Percentiles rank a stretch among this genome's conserved stretches.
These are phyloP conservation scores for Bellardia pandia DNA, from an alignment of 2,888 invertebrate species.

Conservation along the genomic window DNA sequence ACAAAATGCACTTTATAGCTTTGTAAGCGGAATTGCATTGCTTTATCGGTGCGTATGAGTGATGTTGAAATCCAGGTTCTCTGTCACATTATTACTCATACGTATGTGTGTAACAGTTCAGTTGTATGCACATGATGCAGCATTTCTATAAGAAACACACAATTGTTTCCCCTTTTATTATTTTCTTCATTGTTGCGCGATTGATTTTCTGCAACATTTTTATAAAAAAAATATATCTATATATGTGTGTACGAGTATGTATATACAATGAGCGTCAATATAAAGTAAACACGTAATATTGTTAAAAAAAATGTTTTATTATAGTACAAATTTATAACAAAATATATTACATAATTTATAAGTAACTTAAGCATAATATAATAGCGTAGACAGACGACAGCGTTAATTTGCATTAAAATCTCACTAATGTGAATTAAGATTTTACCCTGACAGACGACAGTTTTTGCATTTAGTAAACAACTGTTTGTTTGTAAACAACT, in stretches of 20 bases:
- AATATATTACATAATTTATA: no score
- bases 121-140: conserved; percentile 21
- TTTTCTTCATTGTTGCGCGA: conserved; percentile 66
- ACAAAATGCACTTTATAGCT: conserved; percentile 60
- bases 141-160: background rate
- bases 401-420: no score
- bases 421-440: no score
- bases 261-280: no score
- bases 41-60: conserved; percentile 67
- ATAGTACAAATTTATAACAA: no score
- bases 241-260: background rate
- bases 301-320: no score
- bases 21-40: conserved; percentile 54
- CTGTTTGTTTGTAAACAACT: no score
- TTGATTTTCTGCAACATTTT: conserved; percentile 65
- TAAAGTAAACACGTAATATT: no score
- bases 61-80: conserved; percentile 50
- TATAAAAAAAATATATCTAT: background rate
- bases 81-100: conserved; percentile 47
- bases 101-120: conserved; percentile 24
- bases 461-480: no score
- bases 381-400: no score
- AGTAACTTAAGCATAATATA: no score
- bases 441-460: no score
- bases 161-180: background rate